Evolutionary conservation across 2,797 vertebrate species (phyloP).

Genomic region (Pangasius djambal): DNA sequence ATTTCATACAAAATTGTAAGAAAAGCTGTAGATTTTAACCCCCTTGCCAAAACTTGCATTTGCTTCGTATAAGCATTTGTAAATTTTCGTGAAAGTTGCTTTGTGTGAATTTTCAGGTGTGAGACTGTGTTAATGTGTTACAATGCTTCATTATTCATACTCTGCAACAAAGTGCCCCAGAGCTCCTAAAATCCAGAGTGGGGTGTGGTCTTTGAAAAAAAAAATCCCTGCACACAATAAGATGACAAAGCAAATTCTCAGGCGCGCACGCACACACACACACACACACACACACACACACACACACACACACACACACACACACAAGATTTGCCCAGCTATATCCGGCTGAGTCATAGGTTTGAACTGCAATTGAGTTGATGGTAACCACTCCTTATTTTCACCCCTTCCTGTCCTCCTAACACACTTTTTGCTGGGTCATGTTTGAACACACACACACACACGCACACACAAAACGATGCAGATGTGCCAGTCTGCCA

Average conservation of each 20-base stretch:
- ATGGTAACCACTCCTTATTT: conserved; percentile 51
- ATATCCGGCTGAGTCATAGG: conserved; percentile 51
- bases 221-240: conserved; percentile 12
- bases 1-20: neutral
- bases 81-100: neutral
- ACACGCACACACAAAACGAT: conserved; percentile 48
- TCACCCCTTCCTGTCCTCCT: conserved; percentile 44
- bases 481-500: conserved; percentile 65
- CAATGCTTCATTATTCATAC: conserved; percentile 16
- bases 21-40: neutral
- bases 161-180: neutral
- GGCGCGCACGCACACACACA: neutral
- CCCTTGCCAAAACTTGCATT: neutral
- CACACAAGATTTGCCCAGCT: conserved; percentile 13
- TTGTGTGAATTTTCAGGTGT: neutral
- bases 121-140: neutral
- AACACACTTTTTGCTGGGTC: conserved; percentile 59
- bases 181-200: neutral
- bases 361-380: conserved; percentile 42
- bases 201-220: conserved; percentile 13
- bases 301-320: conserved; percentile 8
- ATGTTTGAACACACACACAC: conserved; percentile 53
- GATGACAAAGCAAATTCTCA: conserved; percentile 36
- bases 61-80: neutral
- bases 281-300: conserved; percentile 21